Conservation (phyloP, 2,888 invertebrate species). For the Pherbina coryleti region DNA sequence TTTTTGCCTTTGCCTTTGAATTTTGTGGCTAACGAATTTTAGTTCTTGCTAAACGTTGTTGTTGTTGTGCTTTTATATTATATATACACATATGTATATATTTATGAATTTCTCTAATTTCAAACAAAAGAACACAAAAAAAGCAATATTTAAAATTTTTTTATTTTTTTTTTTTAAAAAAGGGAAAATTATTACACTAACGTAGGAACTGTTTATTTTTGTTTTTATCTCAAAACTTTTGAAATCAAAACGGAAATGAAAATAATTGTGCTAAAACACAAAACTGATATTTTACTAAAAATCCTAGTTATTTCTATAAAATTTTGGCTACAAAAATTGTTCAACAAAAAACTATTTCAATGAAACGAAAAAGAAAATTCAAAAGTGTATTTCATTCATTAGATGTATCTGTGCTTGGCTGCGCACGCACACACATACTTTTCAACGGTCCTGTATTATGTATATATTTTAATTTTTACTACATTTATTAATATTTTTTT, state of each 20-base stretch:
- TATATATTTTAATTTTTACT: not conserved
- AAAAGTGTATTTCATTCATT: too few species aligned
- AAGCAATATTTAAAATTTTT: not conserved
- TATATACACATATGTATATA: not conserved
- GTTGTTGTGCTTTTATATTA: slow-evolving; percentile 1
- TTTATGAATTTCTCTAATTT: slow-evolving; percentile 6
- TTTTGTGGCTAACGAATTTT: too few species aligned
- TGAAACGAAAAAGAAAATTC: slow-evolving; percentile 1
- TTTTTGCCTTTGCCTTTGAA: not conserved
- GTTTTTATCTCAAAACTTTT: not conserved
- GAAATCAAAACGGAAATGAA: not conserved
- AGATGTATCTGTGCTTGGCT: too few species aligned
- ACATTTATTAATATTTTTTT: not conserved
- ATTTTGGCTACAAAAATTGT: not conserved
- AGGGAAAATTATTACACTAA: slow-evolving; percentile 3
- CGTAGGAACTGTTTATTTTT: slow-evolving; percentile 34
- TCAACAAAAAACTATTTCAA: not conserved
- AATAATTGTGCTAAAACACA: slow-evolving; percentile 6
- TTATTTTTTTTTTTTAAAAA: slow-evolving; percentile 1
- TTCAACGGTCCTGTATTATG: too few species aligned
- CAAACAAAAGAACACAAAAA: not conserved
- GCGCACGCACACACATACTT: too few species aligned
- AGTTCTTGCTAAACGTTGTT: not conserved
- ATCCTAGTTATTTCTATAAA: not conserved
- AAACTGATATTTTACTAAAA: slow-evolving; percentile 38